Base-by-base conservation (phyloP, 1,140 invertebrate genomes). In the Medauroidea extradentata region DNA sequence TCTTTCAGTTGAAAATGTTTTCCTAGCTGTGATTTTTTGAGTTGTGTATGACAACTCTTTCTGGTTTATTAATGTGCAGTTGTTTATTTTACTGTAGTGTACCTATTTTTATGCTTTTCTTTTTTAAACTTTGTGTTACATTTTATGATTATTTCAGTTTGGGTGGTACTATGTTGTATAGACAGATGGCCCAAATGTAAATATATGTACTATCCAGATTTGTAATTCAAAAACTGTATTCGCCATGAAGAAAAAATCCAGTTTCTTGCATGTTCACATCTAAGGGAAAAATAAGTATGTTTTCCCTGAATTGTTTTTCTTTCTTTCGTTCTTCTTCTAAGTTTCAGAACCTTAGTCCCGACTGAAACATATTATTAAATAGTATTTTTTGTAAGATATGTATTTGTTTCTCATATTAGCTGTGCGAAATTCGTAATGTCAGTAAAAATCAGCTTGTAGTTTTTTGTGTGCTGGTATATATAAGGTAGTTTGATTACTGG, bases 71-170 rank as follows among this genome's bases (percentile, higher is more conserved):
- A 49, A 24, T 25, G 46, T 24, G 25, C 14, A n/a, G n/a, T n/a
- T n/a, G n/a, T n/a, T n/a, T n/a, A n/a, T n/a, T n/a, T n/a, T n/a
- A n/a, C n/a, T n/a, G n/a, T 16, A 24, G 3, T 25, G 16, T 4
- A 49, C 46, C 14, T 14, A 7, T 34, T 34, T 34, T 11, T 7
- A 34, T 11, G 29, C 29, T 34, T 4, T 34, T 34, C 29, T 34
- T 11, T 7, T 34, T 34, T 11, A 34, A 34, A 34, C 29, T 34
- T 55, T 39, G 24, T 14, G 42, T 39, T 54, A 25, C 19, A 19
- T 54, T 39, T 23, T 66, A 74, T 18, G 71, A 68, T 63, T 51
- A 72, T 16, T 72, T 65, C 59, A 67, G 64, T 62, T 66, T 68
- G 57, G 67, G 67, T 48, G 64, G 70, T 27, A 67, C 68, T 65